Conservation (phyloP, 37 sponge, comb jelly and placozoan species). For the Cladorhizidae sp. region DNA sequence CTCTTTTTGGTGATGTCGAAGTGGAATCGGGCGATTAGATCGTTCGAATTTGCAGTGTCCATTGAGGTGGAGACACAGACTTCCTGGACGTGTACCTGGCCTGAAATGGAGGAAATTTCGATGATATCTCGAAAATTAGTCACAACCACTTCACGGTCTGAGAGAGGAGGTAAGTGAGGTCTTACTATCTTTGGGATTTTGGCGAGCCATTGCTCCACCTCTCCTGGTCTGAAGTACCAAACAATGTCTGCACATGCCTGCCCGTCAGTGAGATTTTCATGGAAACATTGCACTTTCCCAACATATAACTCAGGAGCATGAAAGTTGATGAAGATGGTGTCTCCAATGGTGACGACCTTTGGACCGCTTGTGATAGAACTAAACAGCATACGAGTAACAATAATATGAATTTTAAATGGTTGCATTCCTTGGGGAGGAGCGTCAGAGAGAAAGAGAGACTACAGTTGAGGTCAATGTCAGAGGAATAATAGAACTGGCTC, state of each 20-base stretch:
- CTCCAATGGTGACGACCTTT: constrained; percentile 10
- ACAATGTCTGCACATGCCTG: constrained; percentile 25
- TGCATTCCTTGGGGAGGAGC: no score
- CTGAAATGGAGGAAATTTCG: neutral
- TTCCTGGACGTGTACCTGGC: neutral
- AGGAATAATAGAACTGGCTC: no score
- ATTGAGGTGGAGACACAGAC: neutral
- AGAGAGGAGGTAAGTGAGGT: neutral
- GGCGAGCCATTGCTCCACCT: neutral
- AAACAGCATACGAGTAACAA: neutral
- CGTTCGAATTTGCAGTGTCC: neutral
- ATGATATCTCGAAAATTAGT: neutral
- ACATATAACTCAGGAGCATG: neutral
- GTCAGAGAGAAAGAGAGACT: no score
- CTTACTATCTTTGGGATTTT: neutral
- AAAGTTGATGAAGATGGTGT: constrained; percentile 2
- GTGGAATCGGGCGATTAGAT: neutral
- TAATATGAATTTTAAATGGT: neutral
- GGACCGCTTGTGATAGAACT: neutral
- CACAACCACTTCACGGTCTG: neutral
- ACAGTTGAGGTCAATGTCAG: no score
- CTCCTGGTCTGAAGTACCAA: constrained; percentile 14
- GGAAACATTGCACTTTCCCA: neutral
- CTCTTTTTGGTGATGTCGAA: neutral
- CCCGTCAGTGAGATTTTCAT: constrained; percentile 9